These are phyloP conservation scores for Mesorhabditis sp. DNA, from an alignment of 2,888 invertebrate genomes.

Conservation along the genomic window DNA sequence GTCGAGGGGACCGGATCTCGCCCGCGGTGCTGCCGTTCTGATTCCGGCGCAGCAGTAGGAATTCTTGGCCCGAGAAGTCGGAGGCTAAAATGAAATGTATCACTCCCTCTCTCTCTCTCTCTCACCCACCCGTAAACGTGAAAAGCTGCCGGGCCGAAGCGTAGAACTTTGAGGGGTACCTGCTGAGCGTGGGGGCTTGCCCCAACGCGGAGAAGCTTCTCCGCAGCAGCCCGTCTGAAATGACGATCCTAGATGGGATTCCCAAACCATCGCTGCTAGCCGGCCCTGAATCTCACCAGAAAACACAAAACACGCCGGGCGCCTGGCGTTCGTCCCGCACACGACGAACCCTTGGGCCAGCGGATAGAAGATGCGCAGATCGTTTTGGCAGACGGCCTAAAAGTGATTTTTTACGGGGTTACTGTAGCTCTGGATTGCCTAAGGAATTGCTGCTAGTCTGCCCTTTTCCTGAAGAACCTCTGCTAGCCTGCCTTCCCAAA, in stretches of 20 bases:
- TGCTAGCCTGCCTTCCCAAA: too few species aligned
- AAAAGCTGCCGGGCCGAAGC: neutral
- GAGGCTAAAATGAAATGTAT: neutral
- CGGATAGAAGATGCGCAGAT: neutral
- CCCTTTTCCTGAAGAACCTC: too few species aligned
- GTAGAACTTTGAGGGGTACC: neutral
- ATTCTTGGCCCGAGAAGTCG: neutral
- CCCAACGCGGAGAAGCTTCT: neutral
- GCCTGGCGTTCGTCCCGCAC: neutral
- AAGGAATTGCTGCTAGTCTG: too few species aligned
- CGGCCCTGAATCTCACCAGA: neutral
- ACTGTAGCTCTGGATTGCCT: too few species aligned
- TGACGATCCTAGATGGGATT: neutral
- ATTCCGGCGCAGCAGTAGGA: neutral
- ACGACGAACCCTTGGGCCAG: neutral
- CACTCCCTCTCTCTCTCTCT: neutral
- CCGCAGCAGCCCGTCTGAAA: neutral
- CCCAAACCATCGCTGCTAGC: too few species aligned
- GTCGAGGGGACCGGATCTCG: neutral
- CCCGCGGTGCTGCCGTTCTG: neutral
- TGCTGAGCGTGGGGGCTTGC: neutral
- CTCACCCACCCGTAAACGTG: neutral
- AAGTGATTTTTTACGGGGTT: neutral
- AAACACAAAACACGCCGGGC: neutral
- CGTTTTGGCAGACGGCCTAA: constrained; percentile 2